phyloP scores from a whole-genome alignment of 2,888 invertebrate species.

The Nemotelus pantherinus region DNA sequence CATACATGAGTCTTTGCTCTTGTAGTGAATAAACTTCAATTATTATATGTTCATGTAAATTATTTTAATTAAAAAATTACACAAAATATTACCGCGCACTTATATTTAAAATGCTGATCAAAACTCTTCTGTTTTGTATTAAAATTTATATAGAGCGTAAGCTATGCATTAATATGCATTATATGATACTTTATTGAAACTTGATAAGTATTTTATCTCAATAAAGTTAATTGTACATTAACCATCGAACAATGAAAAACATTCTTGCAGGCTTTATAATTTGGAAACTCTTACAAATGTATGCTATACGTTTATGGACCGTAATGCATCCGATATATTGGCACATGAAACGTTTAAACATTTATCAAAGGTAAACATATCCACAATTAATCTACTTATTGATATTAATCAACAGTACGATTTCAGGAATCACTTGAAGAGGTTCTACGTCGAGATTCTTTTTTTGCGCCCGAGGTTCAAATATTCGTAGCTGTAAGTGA shows the following conservation, averaged over 20 bases:
- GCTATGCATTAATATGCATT: no score
- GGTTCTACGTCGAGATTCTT: constrained; percentile 89
- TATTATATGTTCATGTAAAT: no score
- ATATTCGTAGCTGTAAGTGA: constrained; percentile 90
- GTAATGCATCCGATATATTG: constrained; percentile 85
- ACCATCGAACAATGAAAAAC: not conserved
- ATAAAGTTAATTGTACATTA: no score
- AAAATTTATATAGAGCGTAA: no score
- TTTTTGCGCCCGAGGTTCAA: constrained; percentile 95
- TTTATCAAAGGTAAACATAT: constrained; percentile 73
- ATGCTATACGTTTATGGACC: constrained; percentile 91
- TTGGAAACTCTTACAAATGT: constrained; percentile 76
- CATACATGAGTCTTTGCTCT: no score
- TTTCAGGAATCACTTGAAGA: constrained; percentile 78
- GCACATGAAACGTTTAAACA: constrained; percentile 84
- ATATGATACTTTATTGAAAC: no score
- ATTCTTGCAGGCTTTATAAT: constrained; percentile 69
- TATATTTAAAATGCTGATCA: no score
- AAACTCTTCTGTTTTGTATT: no score
- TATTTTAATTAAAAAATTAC: no score
- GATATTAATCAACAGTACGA: constrained; percentile 49
- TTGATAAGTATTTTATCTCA: no score
- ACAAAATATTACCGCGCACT: no score
- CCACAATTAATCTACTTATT: constrained; percentile 6
- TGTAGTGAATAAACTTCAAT: no score